A percentile compares a stretch with the other conserved stretches of the same genome.
Conservation (phyloP, 2,888 invertebrate species). For the Xylota segnis region DNA sequence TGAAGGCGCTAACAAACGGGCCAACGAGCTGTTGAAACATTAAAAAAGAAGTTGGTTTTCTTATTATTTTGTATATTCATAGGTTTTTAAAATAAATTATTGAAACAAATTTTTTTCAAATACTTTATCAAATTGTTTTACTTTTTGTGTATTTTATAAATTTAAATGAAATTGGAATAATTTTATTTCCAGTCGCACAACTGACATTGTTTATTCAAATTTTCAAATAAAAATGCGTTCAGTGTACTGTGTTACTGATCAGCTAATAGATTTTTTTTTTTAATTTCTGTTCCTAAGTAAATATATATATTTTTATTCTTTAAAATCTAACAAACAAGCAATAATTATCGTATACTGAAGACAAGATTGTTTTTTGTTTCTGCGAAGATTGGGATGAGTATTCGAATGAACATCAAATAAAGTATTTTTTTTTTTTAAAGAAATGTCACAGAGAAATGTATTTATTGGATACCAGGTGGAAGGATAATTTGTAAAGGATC, state of each 20-base stretch:
- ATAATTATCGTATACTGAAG: constrained; percentile 9
- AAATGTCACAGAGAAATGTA: constrained; percentile 44
- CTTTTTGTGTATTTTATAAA: constrained; percentile 17
- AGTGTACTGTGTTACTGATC: not conserved
- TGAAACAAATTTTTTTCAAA: constrained; percentile 48
- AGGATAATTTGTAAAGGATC: not conserved
- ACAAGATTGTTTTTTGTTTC: not conserved
- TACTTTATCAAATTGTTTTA: constrained; percentile 54
- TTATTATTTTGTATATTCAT: constrained; percentile 44
- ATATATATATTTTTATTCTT: not conserved
- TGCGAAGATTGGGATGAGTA: not conserved
- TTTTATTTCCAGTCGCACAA: constrained; percentile 48
- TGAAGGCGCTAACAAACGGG: constrained; percentile 83
- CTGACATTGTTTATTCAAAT: constrained; percentile 10
- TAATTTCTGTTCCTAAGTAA: constrained; percentile 6
- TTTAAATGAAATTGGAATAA: constrained; percentile 11
- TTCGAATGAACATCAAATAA: constrained; percentile 17
- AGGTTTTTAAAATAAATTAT: constrained; percentile 58
- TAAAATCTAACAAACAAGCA: constrained; percentile 16
- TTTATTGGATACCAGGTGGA: no score
- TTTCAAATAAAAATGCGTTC: not conserved
- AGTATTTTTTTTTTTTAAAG: not conserved
- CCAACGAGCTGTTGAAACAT: constrained; percentile 83
- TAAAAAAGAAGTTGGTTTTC: constrained; percentile 76
- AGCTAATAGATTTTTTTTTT: not conserved